Evolutionary conservation across 2,888 invertebrate genomes (phyloP).

Genomic region (Sceliomorpha sp.): DNA sequence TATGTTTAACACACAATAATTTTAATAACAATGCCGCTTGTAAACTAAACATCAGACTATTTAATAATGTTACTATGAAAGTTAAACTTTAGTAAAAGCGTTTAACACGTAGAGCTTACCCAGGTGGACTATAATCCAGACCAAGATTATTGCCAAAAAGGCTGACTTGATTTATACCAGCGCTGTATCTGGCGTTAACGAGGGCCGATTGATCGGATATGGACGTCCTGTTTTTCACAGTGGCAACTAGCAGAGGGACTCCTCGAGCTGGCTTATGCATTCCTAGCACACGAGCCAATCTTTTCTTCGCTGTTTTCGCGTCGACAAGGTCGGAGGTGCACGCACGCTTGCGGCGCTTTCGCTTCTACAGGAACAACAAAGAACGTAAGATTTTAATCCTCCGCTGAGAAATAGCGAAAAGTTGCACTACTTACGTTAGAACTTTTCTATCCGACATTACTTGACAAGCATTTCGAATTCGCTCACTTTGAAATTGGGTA

Average conservation of each 20-base stretch:
- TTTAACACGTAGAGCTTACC: too few relatives aligned
- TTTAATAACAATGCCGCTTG: too few relatives aligned
- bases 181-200: conserved; percentile 69
- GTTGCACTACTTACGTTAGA: conserved; percentile 32
- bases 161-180: conserved; percentile 83
- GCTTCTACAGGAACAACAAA: conserved; percentile 66
- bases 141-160: conserved; percentile 86
- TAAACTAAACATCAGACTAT: too few relatives aligned
- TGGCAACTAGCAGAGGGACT: conserved; percentile 56
- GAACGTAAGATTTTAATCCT: conserved; percentile 38
- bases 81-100: too few relatives aligned
- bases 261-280: conserved; percentile 68
- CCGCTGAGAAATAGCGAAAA: conserved; percentile 1
- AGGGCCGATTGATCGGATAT: conserved; percentile 58
- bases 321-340: conserved; percentile 65
- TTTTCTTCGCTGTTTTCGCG: conserved; percentile 79
- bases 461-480: conserved; percentile 13
- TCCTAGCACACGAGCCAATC: conserved; percentile 82
- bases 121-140: conserved; percentile 83
- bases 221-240: conserved; percentile 54
- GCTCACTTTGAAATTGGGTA: conserved; percentile 15
- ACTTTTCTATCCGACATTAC: conserved; percentile 22
- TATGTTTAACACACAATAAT: too few relatives aligned
- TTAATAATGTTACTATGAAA: too few relatives aligned
- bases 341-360: conserved; percentile 59